Base-by-base conservation (phyloP, 2,113 vertebrate species). In the Delphinus delphis region DNA sequence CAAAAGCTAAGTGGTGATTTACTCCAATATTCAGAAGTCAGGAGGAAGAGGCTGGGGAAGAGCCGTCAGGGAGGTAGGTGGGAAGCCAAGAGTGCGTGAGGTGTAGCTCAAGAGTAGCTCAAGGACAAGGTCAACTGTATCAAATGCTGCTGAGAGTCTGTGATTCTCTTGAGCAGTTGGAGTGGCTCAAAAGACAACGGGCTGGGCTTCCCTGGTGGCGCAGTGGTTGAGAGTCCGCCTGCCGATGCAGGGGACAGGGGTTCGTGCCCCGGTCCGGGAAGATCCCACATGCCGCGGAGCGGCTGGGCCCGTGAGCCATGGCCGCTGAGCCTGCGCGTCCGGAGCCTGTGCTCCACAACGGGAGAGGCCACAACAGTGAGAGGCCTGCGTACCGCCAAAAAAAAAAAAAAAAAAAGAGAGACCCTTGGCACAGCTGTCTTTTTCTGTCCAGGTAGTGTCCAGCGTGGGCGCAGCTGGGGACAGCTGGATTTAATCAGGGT, bases 31-130 rank as follows among this genome's bases (percentile, higher is more conserved):
- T 71, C 53, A 50, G 47, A 33, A 13, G 44, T 17, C 14, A n/a
- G 58, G 13, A 67, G 26, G 81, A 41, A 85, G 20, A 62, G 36
- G 62, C 20, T 17, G 47, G 41, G 31, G 53, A 47, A 68, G 38
- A 11, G 38, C 2, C 3, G 1, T 15, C 18, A 7, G 38, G 13
- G 73, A 67, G n/a, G 14, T 2, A 3, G 36, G 23, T 1, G 26
- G 23, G 18, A 9, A 41, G 63, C 81, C 55, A 33, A 65, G 25
- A 13, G 53, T 0, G 5, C 4, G n/a, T 6, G 41, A 4, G 13
- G 2, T 4, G 36, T 0, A 4, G 67, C 36, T 44, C 25, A 6
- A 50, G 50, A 50, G 2, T 1, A 1, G 67, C 36, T 44, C 18
- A 6, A 81, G 20, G 26, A 33, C 36, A 13, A 28, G 36, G 26